phyloP scores from a whole-genome alignment of 1,140 invertebrate genomes.

The Anastrepha obliqua region DNA sequence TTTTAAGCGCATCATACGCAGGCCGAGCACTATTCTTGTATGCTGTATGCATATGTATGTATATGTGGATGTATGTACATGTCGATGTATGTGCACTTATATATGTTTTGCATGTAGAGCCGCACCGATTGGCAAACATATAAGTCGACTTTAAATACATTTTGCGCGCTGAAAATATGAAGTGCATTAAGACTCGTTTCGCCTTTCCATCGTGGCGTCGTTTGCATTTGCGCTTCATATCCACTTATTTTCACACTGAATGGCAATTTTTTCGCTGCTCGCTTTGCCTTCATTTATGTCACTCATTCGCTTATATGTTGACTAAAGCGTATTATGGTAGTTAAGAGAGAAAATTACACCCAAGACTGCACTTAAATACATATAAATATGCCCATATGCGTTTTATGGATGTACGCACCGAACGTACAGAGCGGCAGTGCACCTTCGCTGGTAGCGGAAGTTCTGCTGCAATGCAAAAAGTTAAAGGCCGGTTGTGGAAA shows the following conservation, averaged over 20 bases:
- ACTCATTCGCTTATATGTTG: background rate
- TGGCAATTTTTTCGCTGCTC: background rate
- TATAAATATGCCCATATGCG: too few relatives aligned
- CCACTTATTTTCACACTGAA: conserved; percentile 11
- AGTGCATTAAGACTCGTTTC: conserved; percentile 8
- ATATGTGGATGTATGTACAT: too few relatives aligned
- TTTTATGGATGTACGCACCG: too few relatives aligned
- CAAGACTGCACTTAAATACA: background rate
- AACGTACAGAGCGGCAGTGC: too few relatives aligned
- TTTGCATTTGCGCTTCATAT: background rate
- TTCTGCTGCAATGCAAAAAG: too few relatives aligned
- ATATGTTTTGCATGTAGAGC: background rate
- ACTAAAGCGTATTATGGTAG: background rate
- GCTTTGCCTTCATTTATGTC: background rate
- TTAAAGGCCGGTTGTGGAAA: too few relatives aligned
- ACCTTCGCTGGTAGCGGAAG: too few relatives aligned
- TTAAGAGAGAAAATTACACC: background rate
- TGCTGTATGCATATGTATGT: too few relatives aligned
- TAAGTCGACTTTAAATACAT: background rate
- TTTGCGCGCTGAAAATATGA: background rate
- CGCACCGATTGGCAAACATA: background rate
- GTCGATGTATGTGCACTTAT: too few relatives aligned
- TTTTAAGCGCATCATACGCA: background rate
- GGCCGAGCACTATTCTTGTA: background rate
- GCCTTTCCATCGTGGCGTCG: background rate